These are phyloP conservation scores for Drosophila varians DNA, from an alignment of 1,140 invertebrate species.

Conservation along the genomic window DNA sequence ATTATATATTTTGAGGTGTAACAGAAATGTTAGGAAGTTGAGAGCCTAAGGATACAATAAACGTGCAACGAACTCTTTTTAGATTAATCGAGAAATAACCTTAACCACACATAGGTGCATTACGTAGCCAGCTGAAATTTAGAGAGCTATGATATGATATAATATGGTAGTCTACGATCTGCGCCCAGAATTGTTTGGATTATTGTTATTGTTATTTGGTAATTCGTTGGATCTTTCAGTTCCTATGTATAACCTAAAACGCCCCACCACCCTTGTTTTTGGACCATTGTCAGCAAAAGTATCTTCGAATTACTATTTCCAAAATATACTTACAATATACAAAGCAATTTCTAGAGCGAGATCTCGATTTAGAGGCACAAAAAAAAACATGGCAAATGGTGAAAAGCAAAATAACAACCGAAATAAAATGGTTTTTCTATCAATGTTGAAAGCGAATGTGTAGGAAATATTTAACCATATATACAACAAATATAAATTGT, in stretches of 20 bases:
- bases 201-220: constrained; percentile 23
- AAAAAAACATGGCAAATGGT: constrained; percentile 73
- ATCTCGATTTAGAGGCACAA: constrained; percentile 27
- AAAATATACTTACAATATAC: constrained; percentile 32
- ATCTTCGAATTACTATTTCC: constrained; percentile 19
- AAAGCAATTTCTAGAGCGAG: constrained; percentile 53
- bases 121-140: constrained; percentile 24
- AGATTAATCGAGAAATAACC: constrained; percentile 36
- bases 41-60: constrained; percentile 70
- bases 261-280: constrained; percentile 44
- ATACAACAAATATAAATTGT: constrained; percentile 74
- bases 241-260: not conserved
- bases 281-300: constrained; percentile 71
- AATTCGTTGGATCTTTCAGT: constrained; percentile 19
- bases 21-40: constrained; percentile 9
- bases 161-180: not conserved
- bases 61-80: constrained; percentile 73
- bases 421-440: constrained; percentile 43
- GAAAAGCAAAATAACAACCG: constrained; percentile 59
- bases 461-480: constrained; percentile 61
- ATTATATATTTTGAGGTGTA: constrained; percentile 28
- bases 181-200: constrained; percentile 12
- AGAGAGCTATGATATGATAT: not conserved
- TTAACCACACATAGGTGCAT: constrained; percentile 61
- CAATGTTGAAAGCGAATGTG: constrained; percentile 53